Base-by-base conservation (phyloP, 2,113 vertebrate genomes). In the Cynoglossus semilaevis region DNA sequence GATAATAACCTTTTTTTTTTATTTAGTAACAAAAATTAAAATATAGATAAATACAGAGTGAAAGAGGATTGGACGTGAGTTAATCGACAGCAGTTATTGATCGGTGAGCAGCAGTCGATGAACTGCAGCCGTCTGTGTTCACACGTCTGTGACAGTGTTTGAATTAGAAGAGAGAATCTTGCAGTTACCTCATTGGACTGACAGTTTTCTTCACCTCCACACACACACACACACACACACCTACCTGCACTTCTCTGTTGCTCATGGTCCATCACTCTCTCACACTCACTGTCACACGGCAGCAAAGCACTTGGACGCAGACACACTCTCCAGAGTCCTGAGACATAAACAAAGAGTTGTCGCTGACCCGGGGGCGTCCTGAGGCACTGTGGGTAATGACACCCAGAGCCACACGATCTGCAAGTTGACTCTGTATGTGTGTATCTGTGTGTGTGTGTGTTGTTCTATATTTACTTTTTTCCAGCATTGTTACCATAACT, bases 301-400 rank as follows among this genome's bases (percentile, higher is more conserved):
- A n/a, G n/a, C n/a, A n/a, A n/a, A n/a, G n/a, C n/a, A 29, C 22
- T 29, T 29, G 6, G 6, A 29, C 22, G 6, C 22, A 29, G 3
- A 29, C 22, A 66, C 57, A 49, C 59, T 15, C 29, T 40, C 66
- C 46, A 46, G 18, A 70, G 40, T 48, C 60, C 61, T 17, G 52
- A 71, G 61, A 83, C 80, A 79, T 81, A 85, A 88, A 88, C 84
- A 89, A 79, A 89, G 88, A 85, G 84, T 88, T 55, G 69, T 60
- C 35, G 69, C 61, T 88, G 86, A 88, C 89, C 86, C 52, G 41
- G 71, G 73, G 73, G 74, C 74, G 85, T 41, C 9, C 38, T 11
- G 38, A 41, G 38, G 14, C 14, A 14, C 10, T 41, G 12, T 13
- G 11, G 14, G 38, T 41, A 41, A 41, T 41, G 38, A 41, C 10